A percentile compares a stretch with the other conserved stretches of the same genome.
Evolutionary conservation across 2,113 vertebrate genomes (phyloP).

Genomic region (Ceyx cyanopectus): DNA sequence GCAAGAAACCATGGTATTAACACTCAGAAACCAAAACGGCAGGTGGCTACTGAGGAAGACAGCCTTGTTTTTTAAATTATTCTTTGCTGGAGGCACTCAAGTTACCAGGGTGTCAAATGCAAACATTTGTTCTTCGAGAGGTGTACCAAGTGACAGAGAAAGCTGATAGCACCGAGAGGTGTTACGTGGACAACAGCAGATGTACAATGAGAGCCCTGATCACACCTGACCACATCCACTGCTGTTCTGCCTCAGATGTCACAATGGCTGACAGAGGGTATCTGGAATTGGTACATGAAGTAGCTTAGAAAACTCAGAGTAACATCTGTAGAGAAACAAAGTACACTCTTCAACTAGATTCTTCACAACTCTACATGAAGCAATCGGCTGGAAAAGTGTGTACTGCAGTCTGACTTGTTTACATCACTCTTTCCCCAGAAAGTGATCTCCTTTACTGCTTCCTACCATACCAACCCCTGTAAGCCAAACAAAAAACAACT

Average conservation of each 20-base stretch:
- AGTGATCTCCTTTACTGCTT: background rate
- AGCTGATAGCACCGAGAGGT: background rate
- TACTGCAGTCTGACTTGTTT: background rate
- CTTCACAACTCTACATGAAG: background rate
- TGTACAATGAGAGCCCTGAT: background rate
- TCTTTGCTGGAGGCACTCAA: background rate
- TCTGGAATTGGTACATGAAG: rapidly evolving
- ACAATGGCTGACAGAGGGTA: background rate
- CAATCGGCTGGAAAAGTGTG: background rate
- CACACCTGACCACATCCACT: background rate
- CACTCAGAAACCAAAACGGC: background rate
- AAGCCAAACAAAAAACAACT: background rate
- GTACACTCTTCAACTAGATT: background rate
- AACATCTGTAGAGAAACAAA: background rate
- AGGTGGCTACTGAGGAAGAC: background rate
- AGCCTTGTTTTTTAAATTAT: background rate
- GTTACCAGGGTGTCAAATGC: background rate
- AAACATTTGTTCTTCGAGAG: background rate
- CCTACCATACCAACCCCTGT: background rate
- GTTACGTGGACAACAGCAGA: background rate
- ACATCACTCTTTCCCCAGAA: background rate
- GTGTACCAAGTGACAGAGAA: background rate
- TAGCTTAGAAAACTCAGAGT: background rate
- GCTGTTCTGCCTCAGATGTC: background rate
- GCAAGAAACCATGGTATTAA: background rate